These are phyloP conservation scores for Dorcus parallelipipedus DNA, from an alignment of 2,888 invertebrate genomes.

Conservation along the genomic window DNA sequence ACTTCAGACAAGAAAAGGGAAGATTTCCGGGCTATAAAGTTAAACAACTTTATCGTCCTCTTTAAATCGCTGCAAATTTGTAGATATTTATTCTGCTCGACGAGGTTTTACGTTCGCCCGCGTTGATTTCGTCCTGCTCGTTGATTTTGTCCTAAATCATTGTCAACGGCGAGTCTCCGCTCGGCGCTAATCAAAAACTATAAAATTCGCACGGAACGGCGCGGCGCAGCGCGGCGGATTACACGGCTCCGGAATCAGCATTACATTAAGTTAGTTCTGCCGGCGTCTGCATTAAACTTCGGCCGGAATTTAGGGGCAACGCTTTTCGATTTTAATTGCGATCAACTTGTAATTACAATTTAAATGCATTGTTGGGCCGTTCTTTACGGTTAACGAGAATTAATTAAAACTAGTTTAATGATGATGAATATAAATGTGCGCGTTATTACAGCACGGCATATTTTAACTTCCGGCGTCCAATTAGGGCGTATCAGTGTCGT, in stretches of 20 bases:
- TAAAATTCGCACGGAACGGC: neutral
- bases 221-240: neutral
- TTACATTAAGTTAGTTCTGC: constrained; percentile 21
- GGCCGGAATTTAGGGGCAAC: constrained; percentile 14
- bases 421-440: constrained; percentile 17
- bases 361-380: constrained; percentile 35
- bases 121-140: neutral
- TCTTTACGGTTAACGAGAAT: constrained; percentile 35
- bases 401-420: constrained; percentile 38
- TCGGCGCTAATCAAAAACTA: neutral
- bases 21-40: too few species aligned
- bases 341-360: constrained; percentile 44
- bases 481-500: too few species aligned
- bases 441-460: constrained; percentile 4
- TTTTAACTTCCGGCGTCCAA: neutral
- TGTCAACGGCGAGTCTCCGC: neutral
- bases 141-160: neutral
- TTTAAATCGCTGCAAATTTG: too few species aligned
- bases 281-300: constrained; percentile 25
- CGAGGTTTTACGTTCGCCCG: too few species aligned
- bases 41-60: too few species aligned
- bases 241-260: constrained; percentile 16
- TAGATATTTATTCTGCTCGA: too few species aligned
- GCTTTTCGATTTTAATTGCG: constrained; percentile 42
- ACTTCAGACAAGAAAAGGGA: too few species aligned